phyloP scores from a whole-genome alignment of 2,797 vertebrate species.

The Pseudotriccus pelzelni region DNA sequence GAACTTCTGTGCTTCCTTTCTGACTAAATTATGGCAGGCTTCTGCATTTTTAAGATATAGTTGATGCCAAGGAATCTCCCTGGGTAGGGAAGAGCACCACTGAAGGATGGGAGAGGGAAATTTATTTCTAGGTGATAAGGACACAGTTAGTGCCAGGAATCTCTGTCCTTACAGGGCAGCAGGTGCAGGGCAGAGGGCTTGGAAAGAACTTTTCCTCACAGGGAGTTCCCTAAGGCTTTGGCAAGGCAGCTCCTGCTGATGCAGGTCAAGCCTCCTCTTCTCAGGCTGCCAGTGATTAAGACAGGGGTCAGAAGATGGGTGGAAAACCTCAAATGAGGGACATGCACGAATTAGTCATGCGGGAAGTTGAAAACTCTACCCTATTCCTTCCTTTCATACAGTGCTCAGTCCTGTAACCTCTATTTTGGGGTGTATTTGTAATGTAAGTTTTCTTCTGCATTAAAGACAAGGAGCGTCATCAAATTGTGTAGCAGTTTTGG shows the following conservation, averaged over 20 bases:
- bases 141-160: background rate
- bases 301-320: background rate
- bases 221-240: background rate
- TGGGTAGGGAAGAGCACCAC: background rate
- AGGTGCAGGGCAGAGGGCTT: background rate
- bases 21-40: background rate
- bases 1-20: background rate
- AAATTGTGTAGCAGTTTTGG: background rate
- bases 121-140: background rate
- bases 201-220: background rate
- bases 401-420: background rate
- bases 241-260: background rate
- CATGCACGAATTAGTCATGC: background rate
- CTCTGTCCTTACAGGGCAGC: background rate
- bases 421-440: background rate
- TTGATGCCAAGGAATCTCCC: background rate
- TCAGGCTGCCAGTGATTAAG: background rate
- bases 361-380: background rate
- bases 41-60: background rate
- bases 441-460: background rate
- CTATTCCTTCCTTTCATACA: background rate
- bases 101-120: background rate
- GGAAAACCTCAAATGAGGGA: background rate
- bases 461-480: background rate
- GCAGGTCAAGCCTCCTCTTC: background rate